Percentiles rank a stretch among this genome's conserved stretches.
Conservation (phyloP, 2,888 invertebrate species). For the Cordylochernes scorpioides region DNA sequence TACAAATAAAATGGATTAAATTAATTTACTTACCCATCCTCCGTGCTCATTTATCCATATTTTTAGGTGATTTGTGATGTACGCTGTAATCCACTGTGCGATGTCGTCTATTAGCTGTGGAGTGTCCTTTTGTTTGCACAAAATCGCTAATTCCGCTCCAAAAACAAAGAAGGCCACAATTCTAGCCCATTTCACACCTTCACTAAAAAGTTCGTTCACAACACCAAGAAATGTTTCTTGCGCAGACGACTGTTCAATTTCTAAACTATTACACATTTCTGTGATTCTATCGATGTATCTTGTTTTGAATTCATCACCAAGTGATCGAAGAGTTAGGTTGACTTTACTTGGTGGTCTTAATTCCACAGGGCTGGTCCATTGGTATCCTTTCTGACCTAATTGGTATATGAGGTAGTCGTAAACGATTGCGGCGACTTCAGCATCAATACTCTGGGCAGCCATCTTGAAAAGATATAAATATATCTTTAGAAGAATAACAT, state of each 20-base stretch:
- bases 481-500: too few species aligned
- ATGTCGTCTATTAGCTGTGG: constrained; percentile 20
- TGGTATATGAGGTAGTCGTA: too few species aligned
- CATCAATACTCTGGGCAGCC: too few species aligned
- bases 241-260: constrained; percentile 15
- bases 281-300: constrained; percentile 6
- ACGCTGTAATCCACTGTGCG: constrained; percentile 21
- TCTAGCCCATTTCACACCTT: constrained; percentile 22
- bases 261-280: constrained; percentile 6
- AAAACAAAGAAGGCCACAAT: constrained; percentile 20
- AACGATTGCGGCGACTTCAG: too few species aligned
- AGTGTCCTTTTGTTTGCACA: constrained; percentile 20
- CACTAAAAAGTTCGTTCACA: constrained; percentile 22
- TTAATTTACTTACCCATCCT: constrained; percentile 19
- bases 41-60: constrained; percentile 23
- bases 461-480: too few species aligned
- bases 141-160: constrained; percentile 21
- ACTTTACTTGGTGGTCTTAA: constrained; percentile 3
- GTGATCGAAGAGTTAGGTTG: constrained; percentile 2
- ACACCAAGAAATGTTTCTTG: constrained; percentile 22
- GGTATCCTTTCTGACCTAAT: too few species aligned
- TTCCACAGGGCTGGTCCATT: too few species aligned
- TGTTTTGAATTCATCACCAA: constrained; percentile 6
- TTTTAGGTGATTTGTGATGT: constrained; percentile 19
- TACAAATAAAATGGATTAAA: neutral